Evolutionary conservation across 2,113 vertebrate genomes (phyloP).

Genomic region (Oxygymnocypris stewartii): DNA sequence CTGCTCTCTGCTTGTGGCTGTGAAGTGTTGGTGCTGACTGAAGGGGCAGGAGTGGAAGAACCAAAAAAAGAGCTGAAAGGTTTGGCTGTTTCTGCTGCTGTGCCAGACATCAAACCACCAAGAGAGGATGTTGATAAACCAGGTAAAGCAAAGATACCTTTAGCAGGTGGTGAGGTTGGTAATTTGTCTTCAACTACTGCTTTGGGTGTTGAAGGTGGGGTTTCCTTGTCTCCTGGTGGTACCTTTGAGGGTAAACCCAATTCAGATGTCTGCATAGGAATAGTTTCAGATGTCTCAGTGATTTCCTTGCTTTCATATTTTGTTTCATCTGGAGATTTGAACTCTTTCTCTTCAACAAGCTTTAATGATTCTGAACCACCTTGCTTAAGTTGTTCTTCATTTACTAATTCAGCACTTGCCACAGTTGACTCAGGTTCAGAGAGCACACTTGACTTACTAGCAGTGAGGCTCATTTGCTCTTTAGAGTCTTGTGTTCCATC

Average conservation of each 20-base stretch:
- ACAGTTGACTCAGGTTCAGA: slow-evolving; percentile 19
- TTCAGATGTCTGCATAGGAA: slow-evolving; percentile 20
- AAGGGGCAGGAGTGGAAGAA: slow-evolving; percentile 67
- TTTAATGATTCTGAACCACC: slow-evolving; percentile 32
- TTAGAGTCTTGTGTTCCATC: slow-evolving; percentile 43
- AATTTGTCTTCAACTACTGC: slow-evolving; percentile 46
- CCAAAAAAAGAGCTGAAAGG: slow-evolving; percentile 82
- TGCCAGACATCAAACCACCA: slow-evolving; percentile 74
- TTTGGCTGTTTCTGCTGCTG: slow-evolving; percentile 72
- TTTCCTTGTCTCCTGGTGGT: neutral
- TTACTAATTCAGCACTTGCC: slow-evolving; percentile 44
- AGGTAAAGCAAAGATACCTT: slow-evolving; percentile 78
- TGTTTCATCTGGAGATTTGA: slow-evolving; percentile 41
- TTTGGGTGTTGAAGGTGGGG: slow-evolving; percentile 3
- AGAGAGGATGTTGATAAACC: slow-evolving; percentile 74
- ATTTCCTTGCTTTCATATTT: neutral
- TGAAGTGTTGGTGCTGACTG: slow-evolving; percentile 54
- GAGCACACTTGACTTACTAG: slow-evolving; percentile 21
- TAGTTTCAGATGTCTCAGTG: slow-evolving; percentile 1
- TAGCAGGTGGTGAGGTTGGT: slow-evolving; percentile 50
- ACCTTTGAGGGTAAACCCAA: slow-evolving; percentile 25
- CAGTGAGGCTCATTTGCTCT: neutral
- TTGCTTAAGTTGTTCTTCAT: slow-evolving; percentile 57
- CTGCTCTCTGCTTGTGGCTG: slow-evolving; percentile 65
- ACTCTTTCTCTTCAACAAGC: slow-evolving; percentile 55